Evolutionary conservation across 2,888 invertebrate species (phyloP).

Genomic region (Sthenelais limicola): DNA sequence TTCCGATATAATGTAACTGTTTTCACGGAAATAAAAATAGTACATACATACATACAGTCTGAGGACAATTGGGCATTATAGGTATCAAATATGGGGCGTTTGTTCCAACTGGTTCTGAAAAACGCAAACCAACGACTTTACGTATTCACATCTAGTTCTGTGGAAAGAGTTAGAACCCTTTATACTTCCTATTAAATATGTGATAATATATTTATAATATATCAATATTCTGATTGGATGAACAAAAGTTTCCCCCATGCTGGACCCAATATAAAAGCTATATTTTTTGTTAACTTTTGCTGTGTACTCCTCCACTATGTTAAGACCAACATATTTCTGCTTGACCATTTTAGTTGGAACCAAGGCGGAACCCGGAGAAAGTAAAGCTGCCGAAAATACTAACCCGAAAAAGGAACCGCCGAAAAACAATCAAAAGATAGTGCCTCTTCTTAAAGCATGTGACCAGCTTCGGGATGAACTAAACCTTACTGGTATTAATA

Average conservation of each 20-base stretch:
- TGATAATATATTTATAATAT: background rate
- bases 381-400: background rate
- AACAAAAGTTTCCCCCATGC: background rate
- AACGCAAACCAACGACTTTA: too few species aligned
- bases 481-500: constrained; percentile 53
- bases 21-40: too few species aligned
- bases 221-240: background rate
- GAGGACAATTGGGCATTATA: too few species aligned
- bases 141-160: too few species aligned
- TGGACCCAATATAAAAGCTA: background rate
- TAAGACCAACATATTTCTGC: too few species aligned
- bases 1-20: too few species aligned
- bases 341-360: background rate
- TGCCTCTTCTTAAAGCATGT: constrained; percentile 56
- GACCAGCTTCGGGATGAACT: constrained; percentile 58
- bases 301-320: too few species aligned
- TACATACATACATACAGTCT: too few species aligned
- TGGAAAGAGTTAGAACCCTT: too few species aligned
- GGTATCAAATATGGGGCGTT: background rate
- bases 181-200: background rate
- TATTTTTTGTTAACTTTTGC: too few species aligned
- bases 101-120: background rate
- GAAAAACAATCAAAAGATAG: constrained; percentile 24
- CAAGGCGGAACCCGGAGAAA: background rate
- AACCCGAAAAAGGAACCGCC: constrained; percentile 14